These are phyloP conservation scores for Archocentrus centrarchus DNA, from an alignment of 2,113 vertebrate genomes.

Conservation along the genomic window DNA sequence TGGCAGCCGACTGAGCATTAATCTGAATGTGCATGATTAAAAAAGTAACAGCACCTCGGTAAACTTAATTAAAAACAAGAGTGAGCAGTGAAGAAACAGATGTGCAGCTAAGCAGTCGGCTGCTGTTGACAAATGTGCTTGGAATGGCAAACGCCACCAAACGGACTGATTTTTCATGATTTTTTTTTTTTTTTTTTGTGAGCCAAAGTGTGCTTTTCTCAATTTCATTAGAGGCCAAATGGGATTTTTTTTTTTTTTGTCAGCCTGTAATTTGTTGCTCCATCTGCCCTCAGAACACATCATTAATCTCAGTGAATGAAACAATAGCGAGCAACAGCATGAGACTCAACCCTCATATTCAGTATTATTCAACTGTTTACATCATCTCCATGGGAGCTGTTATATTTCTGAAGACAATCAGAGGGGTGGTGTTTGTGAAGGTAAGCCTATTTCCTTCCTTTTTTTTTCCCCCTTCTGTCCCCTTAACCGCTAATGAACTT, in stretches of 20 bases:
- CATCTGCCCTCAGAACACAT: constrained; percentile 81
- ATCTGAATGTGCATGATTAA: constrained; percentile 74
- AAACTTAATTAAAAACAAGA: constrained; percentile 79
- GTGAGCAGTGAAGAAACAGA: constrained; percentile 66
- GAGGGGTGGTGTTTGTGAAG: constrained; percentile 85
- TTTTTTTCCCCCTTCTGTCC: background rate
- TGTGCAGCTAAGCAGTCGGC: constrained; percentile 68
- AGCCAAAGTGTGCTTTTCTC: constrained; percentile 43
- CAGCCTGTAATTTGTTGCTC: constrained; percentile 66
- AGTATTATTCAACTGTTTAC: constrained; percentile 83
- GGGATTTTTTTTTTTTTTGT: constrained; percentile 5
- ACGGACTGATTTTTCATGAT: constrained; percentile 47
- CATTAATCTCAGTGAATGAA: constrained; percentile 77
- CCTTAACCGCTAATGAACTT: constrained; percentile 14
- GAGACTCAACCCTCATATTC: constrained; percentile 83
- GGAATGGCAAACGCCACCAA: constrained; percentile 59
- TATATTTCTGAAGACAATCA: constrained; percentile 81
- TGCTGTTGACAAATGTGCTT: constrained; percentile 65
- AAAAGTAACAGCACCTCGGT: constrained; percentile 65
- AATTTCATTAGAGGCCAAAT: constrained; percentile 57
- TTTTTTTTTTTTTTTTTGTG: constrained; percentile 11
- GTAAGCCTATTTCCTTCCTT: constrained; percentile 56
- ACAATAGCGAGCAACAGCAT: constrained; percentile 79
- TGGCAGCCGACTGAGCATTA: constrained; percentile 62
- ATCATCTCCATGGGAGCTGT: constrained; percentile 79